Conservation (phyloP, 2,797 vertebrate genomes). For the Pseudotriccus pelzelni region DNA sequence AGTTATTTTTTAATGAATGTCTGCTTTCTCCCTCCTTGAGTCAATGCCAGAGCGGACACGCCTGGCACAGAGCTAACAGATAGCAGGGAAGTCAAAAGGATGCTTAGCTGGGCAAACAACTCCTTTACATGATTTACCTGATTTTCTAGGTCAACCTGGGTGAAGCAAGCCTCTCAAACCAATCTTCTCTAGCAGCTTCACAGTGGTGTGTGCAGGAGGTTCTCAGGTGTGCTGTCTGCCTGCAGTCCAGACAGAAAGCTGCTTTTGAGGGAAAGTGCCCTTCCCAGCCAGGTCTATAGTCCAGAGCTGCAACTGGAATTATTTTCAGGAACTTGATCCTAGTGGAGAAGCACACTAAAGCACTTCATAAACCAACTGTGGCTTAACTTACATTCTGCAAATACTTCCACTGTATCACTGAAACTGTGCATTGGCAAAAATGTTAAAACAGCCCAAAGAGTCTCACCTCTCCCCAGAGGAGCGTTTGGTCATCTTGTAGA, state of each 20-base stretch:
- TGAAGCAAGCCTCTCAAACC: not conserved
- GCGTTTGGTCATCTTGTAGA: not conserved
- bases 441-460: not conserved
- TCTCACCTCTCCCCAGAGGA: not conserved
- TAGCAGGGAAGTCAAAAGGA: not conserved
- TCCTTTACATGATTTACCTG: not conserved
- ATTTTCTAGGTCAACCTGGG: not conserved
- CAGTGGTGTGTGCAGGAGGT: not conserved
- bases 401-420: not conserved
- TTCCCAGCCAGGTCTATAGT: not conserved
- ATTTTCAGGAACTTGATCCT: not conserved
- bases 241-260: not conserved
- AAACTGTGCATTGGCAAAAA: not conserved
- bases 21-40: slow-evolving; percentile 35
- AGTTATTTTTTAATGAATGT: slow-evolving; percentile 63
- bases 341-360: not conserved
- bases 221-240: not conserved
- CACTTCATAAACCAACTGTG: not conserved
- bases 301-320: not conserved
- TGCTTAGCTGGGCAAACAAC: not conserved
- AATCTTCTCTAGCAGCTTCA: not conserved
- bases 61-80: not conserved
- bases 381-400: not conserved
- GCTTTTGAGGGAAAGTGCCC: not conserved
- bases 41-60: not conserved